Conservation (phyloP, 2,888 invertebrate genomes). For the Tricholauxania praeusta region DNA sequence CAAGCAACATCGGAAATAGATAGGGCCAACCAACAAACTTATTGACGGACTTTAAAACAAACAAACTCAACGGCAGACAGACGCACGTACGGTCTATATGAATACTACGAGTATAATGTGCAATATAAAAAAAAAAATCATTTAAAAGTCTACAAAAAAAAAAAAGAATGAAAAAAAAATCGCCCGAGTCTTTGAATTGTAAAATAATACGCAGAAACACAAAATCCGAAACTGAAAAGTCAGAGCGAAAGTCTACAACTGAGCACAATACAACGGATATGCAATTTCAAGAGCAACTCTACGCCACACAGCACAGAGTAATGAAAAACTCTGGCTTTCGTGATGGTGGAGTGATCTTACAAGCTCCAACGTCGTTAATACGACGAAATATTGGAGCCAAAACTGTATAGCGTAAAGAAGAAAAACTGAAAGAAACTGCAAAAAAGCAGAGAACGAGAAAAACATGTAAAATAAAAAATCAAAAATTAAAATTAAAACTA, state of each 20-base stretch:
- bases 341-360: background rate
- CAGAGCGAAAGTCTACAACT: background rate
- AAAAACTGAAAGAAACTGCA: background rate
- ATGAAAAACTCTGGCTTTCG: no score
- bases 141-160: background rate
- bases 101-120: background rate
- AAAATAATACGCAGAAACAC: background rate
- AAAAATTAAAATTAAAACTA: background rate
- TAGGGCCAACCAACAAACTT: background rate
- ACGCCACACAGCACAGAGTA: background rate
- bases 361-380: background rate
- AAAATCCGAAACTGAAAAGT: background rate
- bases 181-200: no score
- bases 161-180: no score
- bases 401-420: background rate
- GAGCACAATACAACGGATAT: background rate
- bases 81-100: constrained; percentile 16
- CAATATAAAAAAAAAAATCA: background rate
- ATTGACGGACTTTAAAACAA: background rate
- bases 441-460: background rate
- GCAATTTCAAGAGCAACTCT: background rate
- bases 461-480: background rate
- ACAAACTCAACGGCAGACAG: constrained; percentile 12
- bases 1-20: constrained; percentile 26
- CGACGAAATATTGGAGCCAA: background rate